Evolutionary conservation across 2,888 invertebrate species (phyloP), one percentile per base, ranked within the genome.

Genomic region (Lasius platythorax): DNA sequence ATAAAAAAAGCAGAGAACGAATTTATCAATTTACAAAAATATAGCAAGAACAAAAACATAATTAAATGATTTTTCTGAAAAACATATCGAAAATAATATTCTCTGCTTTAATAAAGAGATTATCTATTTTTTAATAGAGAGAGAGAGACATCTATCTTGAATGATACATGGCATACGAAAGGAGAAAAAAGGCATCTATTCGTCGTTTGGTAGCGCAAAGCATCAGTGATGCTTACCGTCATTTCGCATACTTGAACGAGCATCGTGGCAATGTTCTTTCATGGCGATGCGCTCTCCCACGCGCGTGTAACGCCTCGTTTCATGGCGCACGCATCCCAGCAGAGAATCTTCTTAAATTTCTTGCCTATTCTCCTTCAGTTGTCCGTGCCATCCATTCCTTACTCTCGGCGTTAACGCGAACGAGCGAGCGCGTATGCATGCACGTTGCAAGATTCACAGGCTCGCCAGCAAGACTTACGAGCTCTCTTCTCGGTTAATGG

Each of bases 401-500:
- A 43, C 40, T 61, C 64, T 64, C 30, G 53, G 33, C 63, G 50
- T 33, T 74, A 61, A 72, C 81, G 53, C 82, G 58, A 37, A 30
- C 70, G 15, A 28, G 28, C 50, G 58, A 43, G 33, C 58, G 46
- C 28, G 61, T 64, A 68, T 58, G 64, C 79, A 82, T 72, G 58
- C 67, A 61, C 18, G 37, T 37, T 50, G 33, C 33, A 28, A 33
- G 64, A 64, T 72, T 23, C 63, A 40, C 46, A 79, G 18, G 33
- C 33, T 70, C 66, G 79, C 61, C 64, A 68, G 37, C 64, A 50
- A 84, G 70, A 70, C 82, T 74, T 70, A 61, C 82, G 64, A 84
- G 79, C 73, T 67, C 37, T 46, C 73, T 70, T 70, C 53, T 56
- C 75, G 78, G 84, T 89, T 89, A 88, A 89, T 89, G 90, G 88